Evolutionary conservation across 2,113 vertebrate genomes (phyloP).

Genomic region (Shinisaurus crocodilurus): DNA sequence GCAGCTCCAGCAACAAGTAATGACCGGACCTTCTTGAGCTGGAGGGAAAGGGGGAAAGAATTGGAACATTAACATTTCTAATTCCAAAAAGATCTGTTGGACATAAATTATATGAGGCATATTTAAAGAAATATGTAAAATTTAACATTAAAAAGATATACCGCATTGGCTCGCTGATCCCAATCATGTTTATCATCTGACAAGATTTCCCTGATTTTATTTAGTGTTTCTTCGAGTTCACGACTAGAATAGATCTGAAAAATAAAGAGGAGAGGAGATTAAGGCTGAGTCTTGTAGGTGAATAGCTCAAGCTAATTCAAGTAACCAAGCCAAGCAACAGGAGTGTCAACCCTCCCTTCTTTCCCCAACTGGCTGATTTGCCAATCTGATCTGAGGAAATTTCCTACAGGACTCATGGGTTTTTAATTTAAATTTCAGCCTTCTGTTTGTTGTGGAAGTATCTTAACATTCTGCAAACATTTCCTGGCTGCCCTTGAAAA

Average conservation of each 20-base stretch:
- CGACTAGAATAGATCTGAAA: slow-evolving; percentile 93
- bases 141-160: slow-evolving; percentile 67
- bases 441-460: neutral
- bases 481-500: neutral
- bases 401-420: neutral
- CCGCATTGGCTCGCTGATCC: slow-evolving; percentile 94
- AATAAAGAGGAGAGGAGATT: neutral
- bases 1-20: slow-evolving; percentile 92
- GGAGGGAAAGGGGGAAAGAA: neutral
- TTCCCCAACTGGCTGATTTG: neutral
- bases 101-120: neutral
- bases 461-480: neutral
- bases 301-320: neutral
- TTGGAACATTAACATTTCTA: neutral
- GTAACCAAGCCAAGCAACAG: neutral
- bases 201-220: slow-evolving; percentile 97
- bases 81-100: neutral
- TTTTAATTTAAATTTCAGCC: neutral
- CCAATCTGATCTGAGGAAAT: neutral
- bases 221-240: slow-evolving; percentile 97
- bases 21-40: slow-evolving; percentile 96
- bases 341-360: neutral
- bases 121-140: neutral
- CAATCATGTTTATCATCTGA: slow-evolving; percentile 99
- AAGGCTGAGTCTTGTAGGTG: neutral